phyloP scores from a whole-genome alignment of 2,113 vertebrate species.

The Sinosuthora webbiana region DNA sequence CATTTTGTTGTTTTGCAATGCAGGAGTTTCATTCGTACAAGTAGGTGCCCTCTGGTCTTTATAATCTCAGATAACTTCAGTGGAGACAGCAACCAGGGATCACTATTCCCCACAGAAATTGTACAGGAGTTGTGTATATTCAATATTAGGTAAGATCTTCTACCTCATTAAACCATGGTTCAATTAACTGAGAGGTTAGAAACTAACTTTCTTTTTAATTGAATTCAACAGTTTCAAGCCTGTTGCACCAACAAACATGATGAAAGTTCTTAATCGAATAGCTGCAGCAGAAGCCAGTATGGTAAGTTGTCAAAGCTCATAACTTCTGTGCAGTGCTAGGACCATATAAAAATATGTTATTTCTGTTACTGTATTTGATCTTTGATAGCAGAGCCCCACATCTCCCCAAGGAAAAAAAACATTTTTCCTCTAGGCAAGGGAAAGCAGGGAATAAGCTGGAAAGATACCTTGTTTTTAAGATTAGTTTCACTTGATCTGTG shows the following conservation, averaged over 20 bases:
- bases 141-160: conserved; percentile 80
- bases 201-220: background rate
- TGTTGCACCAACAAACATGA: conserved; percentile 90
- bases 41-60: conserved; percentile 86
- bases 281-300: conserved; percentile 77
- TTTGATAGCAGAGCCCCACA: background rate
- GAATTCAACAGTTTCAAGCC: conserved; percentile 89
- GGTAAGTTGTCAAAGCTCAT: conserved; percentile 71
- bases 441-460: background rate
- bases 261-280: conserved; percentile 88
- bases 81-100: conserved; percentile 83
- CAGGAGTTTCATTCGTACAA: conserved; percentile 82
- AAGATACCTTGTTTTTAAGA: background rate
- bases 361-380: background rate
- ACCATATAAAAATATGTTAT: background rate
- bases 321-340: background rate
- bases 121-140: conserved; percentile 83
- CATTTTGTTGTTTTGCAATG: background rate
- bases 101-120: conserved; percentile 85
- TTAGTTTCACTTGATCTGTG: background rate
- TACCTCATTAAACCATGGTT: background rate
- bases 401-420: accelerated
- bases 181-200: background rate
- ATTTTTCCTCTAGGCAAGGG: accelerated
- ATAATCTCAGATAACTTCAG: conserved; percentile 88